These are phyloP conservation scores for Brachyptera risi DNA, from an alignment of 2,888 invertebrate species.

Conservation along the genomic window DNA sequence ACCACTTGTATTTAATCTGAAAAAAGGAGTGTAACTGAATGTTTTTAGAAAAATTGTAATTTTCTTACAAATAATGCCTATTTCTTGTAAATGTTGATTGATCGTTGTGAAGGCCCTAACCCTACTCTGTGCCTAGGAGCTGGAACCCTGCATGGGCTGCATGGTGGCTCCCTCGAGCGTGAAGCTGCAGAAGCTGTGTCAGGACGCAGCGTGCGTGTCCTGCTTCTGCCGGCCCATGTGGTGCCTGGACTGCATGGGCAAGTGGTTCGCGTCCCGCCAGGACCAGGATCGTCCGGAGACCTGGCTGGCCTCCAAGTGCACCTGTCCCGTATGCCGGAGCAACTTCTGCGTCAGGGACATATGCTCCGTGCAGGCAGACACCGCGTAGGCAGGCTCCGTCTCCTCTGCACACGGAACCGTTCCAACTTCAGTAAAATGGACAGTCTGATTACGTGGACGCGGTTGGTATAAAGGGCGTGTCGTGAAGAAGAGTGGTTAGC, in stretches of 20 bases:
- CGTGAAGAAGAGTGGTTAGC: too few relatives aligned
- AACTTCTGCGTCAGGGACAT: conserved; percentile 84
- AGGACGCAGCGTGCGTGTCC: conserved; percentile 48
- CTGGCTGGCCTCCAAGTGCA: conserved; percentile 79
- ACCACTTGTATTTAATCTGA: too few relatives aligned
- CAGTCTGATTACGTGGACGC: too few relatives aligned
- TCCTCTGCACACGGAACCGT: too few relatives aligned
- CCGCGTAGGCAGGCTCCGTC: neutral
- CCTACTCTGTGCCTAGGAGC: conserved; percentile 50
- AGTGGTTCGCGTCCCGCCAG: conserved; percentile 85
- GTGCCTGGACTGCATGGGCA: conserved; percentile 80
- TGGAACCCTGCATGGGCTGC: conserved; percentile 85
- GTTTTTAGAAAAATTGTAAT: too few relatives aligned
- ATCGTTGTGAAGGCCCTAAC: too few relatives aligned
- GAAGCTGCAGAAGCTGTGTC: conserved; percentile 70
- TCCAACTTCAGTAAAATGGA: too few relatives aligned
- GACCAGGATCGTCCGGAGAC: conserved; percentile 61
- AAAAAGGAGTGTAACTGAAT: too few relatives aligned
- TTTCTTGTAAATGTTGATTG: too few relatives aligned
- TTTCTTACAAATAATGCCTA: too few relatives aligned
- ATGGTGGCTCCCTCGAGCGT: conserved; percentile 75
- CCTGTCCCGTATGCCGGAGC: conserved; percentile 85
- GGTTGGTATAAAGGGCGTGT: too few relatives aligned
- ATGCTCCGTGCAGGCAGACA: conserved; percentile 46
- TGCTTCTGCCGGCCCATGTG: conserved; percentile 84